Base-by-base conservation (phyloP, 1,140 invertebrate genomes). In the Drosophila funebris region DNA sequence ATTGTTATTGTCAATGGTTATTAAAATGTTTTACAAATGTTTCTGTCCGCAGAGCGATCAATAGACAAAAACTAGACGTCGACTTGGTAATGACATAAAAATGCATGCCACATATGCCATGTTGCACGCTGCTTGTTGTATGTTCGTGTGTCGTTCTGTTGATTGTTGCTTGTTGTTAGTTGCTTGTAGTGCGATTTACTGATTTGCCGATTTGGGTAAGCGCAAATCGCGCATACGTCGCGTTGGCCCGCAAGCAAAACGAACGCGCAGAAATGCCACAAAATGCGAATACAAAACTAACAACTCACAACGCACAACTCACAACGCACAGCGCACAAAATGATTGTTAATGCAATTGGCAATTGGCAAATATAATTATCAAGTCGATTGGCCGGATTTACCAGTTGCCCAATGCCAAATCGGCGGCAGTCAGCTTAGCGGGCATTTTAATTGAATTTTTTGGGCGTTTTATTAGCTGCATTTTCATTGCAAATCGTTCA, bases 21-120 rank as follows among this genome's bases (percentile, higher is more conserved):
- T 83, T 83, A 83, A 79, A 83, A 83, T 83, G 80, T 83, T 83
- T 83, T 79, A 83, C 80, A 83, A 83, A 84, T 83, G 80, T 83
- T 84, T 66, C 73, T 73, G 73, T 76, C 61, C 56, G 24, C 53
- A n/a, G 16, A n/a, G 64, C 75, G 64, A 75, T 78, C 79, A 58
- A 78, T 58, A 56, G 63, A 58, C 79, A 77, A 73, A 77, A 74
- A 77, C 73, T 57, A 60, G 31, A 68, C 78, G 33, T 33, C 53
- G 53, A 16, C 13, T 18, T 20, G 62, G 62, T 46, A 84, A 78
- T 78, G 84, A 76, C 66, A 81, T 50, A 73, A 58, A 81, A 85
- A 85, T 84, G 77, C 68, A 69, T 83, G 73, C 82, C 76, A 67
- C 76, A 79, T 63, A 83, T 84, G 80, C 80, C 71, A 63, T 84